Percentiles rank a stretch among this genome's conserved stretches.
phyloP scores from a whole-genome alignment of 2,797 vertebrate genomes.

The Hipposideros larvatus region DNA sequence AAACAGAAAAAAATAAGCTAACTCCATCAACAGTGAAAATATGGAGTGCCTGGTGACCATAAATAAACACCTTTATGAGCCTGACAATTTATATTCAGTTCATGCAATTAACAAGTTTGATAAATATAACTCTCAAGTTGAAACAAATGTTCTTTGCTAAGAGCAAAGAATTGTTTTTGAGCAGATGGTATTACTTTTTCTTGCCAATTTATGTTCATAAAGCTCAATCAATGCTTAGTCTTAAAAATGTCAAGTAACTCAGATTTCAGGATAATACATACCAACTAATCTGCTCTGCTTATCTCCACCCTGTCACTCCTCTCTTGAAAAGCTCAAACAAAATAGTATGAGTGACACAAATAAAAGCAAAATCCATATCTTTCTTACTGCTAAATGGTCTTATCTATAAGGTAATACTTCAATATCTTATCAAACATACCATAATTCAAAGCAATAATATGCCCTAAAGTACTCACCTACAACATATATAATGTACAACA shows the following conservation, averaged over 20 bases:
- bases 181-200: constrained; percentile 68
- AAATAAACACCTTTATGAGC: constrained; percentile 41
- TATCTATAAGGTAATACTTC: constrained; percentile 27
- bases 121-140: constrained; percentile 69
- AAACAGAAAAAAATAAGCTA: background rate
- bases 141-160: constrained; percentile 67
- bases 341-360: background rate
- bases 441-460: constrained; percentile 27
- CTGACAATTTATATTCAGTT: constrained; percentile 60
- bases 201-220: constrained; percentile 65
- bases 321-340: background rate
- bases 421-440: constrained; percentile 11
- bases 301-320: background rate
- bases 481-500: background rate
- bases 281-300: constrained; percentile 5
- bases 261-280: constrained; percentile 62
- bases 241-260: constrained; percentile 70
- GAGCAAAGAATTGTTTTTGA: constrained; percentile 67
- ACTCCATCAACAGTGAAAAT: constrained; percentile 7
- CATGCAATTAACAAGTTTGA: constrained; percentile 57
- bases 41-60: background rate
- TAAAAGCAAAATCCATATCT: background rate
- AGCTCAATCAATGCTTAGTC: constrained; percentile 64
- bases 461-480: background rate
- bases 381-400: background rate